phyloP scores from a whole-genome alignment of 2,113 vertebrate genomes.

The Grammomys dolichurus region DNA sequence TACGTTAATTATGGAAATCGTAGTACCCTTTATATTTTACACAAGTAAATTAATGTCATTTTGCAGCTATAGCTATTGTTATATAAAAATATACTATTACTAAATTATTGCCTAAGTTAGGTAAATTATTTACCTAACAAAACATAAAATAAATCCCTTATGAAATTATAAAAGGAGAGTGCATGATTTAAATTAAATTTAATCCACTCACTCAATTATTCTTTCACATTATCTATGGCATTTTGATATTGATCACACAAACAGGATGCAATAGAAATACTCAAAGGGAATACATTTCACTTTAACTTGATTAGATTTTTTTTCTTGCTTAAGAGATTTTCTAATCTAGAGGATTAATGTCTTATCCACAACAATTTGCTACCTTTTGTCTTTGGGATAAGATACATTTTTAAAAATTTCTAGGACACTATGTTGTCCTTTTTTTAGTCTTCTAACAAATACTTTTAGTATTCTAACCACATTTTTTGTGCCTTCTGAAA shows the following conservation, averaged over 20 bases:
- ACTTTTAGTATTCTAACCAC: too few relatives aligned
- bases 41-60: not conserved
- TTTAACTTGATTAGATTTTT: not conserved
- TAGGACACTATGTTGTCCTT: not conserved
- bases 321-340: not conserved
- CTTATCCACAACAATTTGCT: not conserved
- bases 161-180: conserved; percentile 33
- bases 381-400: not conserved
- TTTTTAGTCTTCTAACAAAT: not conserved
- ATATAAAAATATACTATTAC: not conserved
- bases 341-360: not conserved
- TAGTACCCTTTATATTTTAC: not conserved
- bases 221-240: not conserved
- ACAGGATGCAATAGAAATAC: not conserved
- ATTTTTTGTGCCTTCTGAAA: not conserved
- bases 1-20: not conserved
- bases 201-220: not conserved
- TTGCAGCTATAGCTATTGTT: not conserved
- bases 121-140: not conserved
- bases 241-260: not conserved
- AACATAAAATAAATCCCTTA: not conserved
- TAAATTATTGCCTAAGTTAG: not conserved
- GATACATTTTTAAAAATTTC: not conserved
- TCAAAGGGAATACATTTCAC: not conserved
- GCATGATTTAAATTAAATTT: not conserved